Evolutionary conservation across 2,888 invertebrate species (phyloP).

Genomic region (Autographa pulchrina): DNA sequence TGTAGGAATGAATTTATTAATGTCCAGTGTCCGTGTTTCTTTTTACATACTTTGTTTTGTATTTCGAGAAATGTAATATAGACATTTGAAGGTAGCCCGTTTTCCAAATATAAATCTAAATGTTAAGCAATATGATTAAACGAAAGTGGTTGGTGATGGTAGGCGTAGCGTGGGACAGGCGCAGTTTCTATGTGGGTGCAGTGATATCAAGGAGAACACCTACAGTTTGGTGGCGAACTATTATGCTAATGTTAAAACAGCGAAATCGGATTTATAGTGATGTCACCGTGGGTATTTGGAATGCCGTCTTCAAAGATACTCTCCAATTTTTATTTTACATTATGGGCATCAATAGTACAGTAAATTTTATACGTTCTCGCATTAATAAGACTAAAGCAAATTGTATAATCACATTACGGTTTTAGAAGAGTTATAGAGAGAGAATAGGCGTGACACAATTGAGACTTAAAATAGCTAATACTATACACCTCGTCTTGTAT

Average conservation of each 20-base stretch:
- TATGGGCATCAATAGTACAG: background rate
- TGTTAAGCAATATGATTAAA: conserved; percentile 80
- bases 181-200: conserved; percentile 76
- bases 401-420: background rate
- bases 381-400: background rate
- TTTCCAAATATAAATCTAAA: conserved; percentile 73
- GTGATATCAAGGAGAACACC: conserved; percentile 78
- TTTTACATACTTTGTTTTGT: conserved; percentile 38
- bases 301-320: conserved; percentile 51
- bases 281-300: conserved; percentile 73
- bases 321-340: background rate
- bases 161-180: conserved; percentile 83
- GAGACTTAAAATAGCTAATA: background rate
- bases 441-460: conserved; percentile 17
- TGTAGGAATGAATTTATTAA: background rate
- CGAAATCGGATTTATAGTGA: conserved; percentile 66
- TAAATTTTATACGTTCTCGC: background rate
- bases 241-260: conserved; percentile 60
- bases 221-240: conserved; percentile 63
- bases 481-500: conserved; percentile 1
- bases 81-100: conserved; percentile 53
- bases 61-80: conserved; percentile 42
- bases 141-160: conserved; percentile 80
- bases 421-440: conserved; percentile 2
- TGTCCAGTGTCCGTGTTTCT: background rate